These are phyloP conservation scores for Melanotaenia parkinsoni DNA, from an alignment of 2,797 vertebrate genomes.

Conservation along the genomic window DNA sequence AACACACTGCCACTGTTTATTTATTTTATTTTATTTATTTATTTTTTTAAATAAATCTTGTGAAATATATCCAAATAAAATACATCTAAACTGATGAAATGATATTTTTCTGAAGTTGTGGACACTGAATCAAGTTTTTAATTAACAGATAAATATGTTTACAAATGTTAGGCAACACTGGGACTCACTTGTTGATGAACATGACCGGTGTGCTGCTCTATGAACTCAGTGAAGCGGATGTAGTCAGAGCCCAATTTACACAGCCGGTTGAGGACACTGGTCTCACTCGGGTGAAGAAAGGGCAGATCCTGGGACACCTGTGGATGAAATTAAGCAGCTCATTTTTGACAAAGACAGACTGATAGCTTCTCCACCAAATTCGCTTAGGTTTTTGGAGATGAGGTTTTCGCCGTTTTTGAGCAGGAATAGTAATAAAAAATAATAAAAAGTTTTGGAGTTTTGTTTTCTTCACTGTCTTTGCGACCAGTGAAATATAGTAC, in stretches of 20 bases:
- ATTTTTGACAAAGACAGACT: not conserved
- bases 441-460: too few species aligned
- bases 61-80: not conserved
- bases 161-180: not conserved
- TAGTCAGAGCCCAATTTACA: slow-evolving; percentile 96
- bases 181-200: slow-evolving; percentile 84
- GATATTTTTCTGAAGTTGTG: not conserved
- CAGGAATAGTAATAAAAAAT: too few species aligned
- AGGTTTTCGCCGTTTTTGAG: too few species aligned
- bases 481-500: too few species aligned
- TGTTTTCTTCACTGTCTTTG: too few species aligned
- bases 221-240: slow-evolving; percentile 95
- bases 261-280: slow-evolving; percentile 90
- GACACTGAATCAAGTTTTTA: not conserved
- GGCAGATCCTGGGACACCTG: slow-evolving; percentile 96
- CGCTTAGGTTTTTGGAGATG: not conserved
- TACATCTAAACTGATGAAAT: not conserved
- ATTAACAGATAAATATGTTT: not conserved
- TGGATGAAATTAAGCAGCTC: not conserved
- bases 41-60: not conserved
- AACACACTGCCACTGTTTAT: too few species aligned
- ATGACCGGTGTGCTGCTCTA: slow-evolving; percentile 93
- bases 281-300: slow-evolving; percentile 97
- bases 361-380: not conserved
- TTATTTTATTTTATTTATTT: too few species aligned